Evolutionary conservation across 2,888 invertebrate species (phyloP).

Genomic region (Drosophila glabriapex): DNA sequence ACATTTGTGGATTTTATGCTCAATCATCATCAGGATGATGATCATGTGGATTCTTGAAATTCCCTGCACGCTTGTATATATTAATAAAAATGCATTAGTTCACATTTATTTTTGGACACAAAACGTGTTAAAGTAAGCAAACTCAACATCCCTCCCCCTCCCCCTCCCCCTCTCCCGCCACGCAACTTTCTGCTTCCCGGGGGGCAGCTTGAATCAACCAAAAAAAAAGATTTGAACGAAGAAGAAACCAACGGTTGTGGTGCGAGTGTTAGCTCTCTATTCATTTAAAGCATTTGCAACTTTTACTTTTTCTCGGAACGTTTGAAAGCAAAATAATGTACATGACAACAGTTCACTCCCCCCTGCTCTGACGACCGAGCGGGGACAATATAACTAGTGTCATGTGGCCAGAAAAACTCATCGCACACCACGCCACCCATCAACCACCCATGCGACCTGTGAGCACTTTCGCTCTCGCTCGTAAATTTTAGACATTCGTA

Average conservation of each 20-base stretch:
- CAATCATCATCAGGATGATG: constrained; percentile 73
- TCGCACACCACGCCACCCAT: not conserved
- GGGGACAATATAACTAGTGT: constrained; percentile 56
- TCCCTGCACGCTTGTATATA: constrained; percentile 80
- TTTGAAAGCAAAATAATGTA: constrained; percentile 79
- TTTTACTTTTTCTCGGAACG: constrained; percentile 68
- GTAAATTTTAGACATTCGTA: constrained; percentile 80
- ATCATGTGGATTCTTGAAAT: constrained; percentile 51
- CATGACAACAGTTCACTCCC: constrained; percentile 59
- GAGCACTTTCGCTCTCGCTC: constrained; percentile 71
- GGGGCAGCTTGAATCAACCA: constrained; percentile 51
- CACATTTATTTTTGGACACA: constrained; percentile 80
- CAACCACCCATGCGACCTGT: constrained; percentile 57
- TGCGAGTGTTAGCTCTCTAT: constrained; percentile 18
- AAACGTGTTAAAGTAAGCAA: constrained; percentile 76
- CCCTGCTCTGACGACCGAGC: not conserved
- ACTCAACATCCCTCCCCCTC: constrained; percentile 13
- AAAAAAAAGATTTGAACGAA: constrained; percentile 17
- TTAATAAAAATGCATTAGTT: constrained; percentile 83
- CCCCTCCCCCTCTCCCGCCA: too few species aligned
- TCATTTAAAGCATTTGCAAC: constrained; percentile 75
- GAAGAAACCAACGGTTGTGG: not conserved
- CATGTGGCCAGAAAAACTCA: constrained; percentile 36
- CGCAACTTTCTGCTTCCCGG: constrained; percentile 20
- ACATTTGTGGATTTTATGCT: constrained; percentile 83